A percentile compares a stretch with the other conserved stretches of the same genome.
These are phyloP conservation scores for Corynorhinus townsendii DNA, from an alignment of 2,113 vertebrate genomes.

Conservation along the genomic window DNA sequence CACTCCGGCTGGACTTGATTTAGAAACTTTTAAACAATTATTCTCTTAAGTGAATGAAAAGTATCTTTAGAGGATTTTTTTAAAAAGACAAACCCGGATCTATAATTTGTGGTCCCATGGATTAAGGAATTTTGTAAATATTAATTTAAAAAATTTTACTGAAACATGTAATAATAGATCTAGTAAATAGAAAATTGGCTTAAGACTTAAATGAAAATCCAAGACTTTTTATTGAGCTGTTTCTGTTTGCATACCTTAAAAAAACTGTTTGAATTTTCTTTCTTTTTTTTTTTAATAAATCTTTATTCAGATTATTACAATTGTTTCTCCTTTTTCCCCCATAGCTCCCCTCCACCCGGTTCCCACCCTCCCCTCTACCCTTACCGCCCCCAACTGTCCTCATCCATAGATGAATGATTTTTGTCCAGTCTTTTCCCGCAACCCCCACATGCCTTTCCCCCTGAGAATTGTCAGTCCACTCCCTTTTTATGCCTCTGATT, in stretches of 20 bases:
- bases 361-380: no score
- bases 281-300: no score
- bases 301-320: no score
- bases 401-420: no score
- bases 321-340: no score
- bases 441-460: no score
- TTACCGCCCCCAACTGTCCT: no score
- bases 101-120: background rate
- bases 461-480: no score
- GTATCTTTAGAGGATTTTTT: background rate
- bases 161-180: background rate
- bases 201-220: background rate
- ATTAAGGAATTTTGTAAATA: constrained; percentile 15
- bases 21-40: background rate
- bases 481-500: no score
- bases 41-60: constrained; percentile 1
- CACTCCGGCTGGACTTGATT: background rate
- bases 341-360: no score
- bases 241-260: background rate
- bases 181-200: background rate
- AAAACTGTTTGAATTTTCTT: background rate
- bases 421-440: no score
- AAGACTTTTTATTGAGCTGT: background rate
- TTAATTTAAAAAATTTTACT: background rate
- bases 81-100: background rate